Evolutionary conservation across 2,113 vertebrate genomes (phyloP).

Genomic region (Cryptomyrus ogoouensis): DNA sequence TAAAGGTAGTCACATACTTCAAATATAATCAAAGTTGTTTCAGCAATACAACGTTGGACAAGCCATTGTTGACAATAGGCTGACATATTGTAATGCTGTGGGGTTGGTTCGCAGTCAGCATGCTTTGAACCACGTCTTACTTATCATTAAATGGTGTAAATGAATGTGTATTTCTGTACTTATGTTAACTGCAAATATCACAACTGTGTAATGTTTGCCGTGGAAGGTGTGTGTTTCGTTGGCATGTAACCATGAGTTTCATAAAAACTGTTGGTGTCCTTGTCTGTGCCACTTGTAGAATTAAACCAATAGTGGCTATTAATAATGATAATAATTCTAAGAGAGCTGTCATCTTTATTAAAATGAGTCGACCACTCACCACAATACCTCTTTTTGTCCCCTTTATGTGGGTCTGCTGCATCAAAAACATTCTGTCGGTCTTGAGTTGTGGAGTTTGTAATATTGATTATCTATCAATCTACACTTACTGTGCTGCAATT

Average conservation of each 20-base stretch:
- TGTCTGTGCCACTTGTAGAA: background rate
- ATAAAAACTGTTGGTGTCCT: background rate
- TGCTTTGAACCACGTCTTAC: background rate
- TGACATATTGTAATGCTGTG: background rate
- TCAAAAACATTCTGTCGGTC: background rate
- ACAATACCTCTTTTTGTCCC: background rate
- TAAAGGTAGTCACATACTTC: background rate
- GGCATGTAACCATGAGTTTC: background rate
- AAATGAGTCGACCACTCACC: background rate
- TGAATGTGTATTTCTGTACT: background rate
- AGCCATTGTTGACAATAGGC: background rate
- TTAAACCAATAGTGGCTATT: background rate
- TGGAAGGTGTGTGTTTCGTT: background rate
- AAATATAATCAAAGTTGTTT: background rate
- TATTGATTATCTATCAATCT: background rate
- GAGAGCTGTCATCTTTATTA: background rate
- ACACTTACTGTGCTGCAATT: background rate
- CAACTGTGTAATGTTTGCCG: background rate
- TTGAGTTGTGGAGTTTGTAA: background rate
- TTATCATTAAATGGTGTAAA: background rate
- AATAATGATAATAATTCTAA: background rate
- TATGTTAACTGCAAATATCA: background rate
- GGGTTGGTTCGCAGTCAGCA: background rate
- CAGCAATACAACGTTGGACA: background rate
- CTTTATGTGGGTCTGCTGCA: background rate